These are phyloP conservation scores for Aethes cnicana DNA, from an alignment of 2,888 invertebrate species.

Conservation along the genomic window DNA sequence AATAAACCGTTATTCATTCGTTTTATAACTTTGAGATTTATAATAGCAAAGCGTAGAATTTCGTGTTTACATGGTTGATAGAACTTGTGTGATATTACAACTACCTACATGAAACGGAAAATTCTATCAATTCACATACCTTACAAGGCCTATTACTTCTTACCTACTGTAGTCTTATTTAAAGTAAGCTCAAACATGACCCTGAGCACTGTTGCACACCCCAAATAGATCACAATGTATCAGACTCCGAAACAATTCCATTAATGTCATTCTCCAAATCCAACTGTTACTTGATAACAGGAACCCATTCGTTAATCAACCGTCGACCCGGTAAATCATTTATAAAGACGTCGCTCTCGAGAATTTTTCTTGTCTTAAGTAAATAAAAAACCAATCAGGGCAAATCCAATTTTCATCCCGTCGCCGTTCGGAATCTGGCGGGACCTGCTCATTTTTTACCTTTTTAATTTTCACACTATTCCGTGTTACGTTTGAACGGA, in stretches of 20 bases:
- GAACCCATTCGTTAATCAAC: slow-evolving; percentile 55
- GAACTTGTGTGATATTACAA: too few relatives aligned
- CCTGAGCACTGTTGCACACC: too few relatives aligned
- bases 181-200: too few relatives aligned
- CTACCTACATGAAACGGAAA: too few relatives aligned
- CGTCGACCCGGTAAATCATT: slow-evolving; percentile 67
- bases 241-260: background rate
- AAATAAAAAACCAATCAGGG: slow-evolving; percentile 82
- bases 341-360: slow-evolving; percentile 67
- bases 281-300: slow-evolving; percentile 10
- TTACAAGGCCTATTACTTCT: too few relatives aligned
- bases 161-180: too few relatives aligned
- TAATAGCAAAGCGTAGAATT: too few relatives aligned
- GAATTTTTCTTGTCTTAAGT: slow-evolving; percentile 82
- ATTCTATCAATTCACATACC: too few relatives aligned
- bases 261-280: slow-evolving; percentile 7
- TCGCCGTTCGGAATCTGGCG: slow-evolving; percentile 64
- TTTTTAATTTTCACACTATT: slow-evolving; percentile 69
- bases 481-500: slow-evolving; percentile 36
- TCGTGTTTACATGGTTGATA: too few relatives aligned
- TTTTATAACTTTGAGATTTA: too few relatives aligned
- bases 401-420: slow-evolving; percentile 81
- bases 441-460: slow-evolving; percentile 63
- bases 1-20: too few relatives aligned
- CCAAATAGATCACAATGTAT: too few relatives aligned